Percentiles rank a stretch among this genome's conserved stretches.
These are phyloP conservation scores for Heliornis fulica DNA, from an alignment of 2,113 vertebrate species.

Conservation along the genomic window DNA sequence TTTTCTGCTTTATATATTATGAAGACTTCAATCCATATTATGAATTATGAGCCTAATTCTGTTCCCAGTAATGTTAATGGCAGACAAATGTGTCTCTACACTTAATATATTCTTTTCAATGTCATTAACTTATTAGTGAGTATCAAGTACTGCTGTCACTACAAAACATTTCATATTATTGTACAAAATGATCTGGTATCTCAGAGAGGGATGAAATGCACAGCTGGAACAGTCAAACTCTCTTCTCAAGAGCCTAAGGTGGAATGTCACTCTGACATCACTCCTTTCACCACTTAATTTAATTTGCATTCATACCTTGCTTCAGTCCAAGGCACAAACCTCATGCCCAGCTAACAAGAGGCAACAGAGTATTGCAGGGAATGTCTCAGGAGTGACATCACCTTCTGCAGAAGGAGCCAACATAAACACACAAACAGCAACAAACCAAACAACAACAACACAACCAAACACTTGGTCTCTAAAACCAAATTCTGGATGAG, in stretches of 20 bases:
- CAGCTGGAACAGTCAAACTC: neutral
- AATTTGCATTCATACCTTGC: neutral
- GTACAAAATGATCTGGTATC: neutral
- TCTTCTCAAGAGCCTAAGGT: neutral
- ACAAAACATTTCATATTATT: constrained; percentile 35
- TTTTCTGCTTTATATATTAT: constrained; percentile 24
- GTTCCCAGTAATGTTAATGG: neutral
- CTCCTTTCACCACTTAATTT: neutral
- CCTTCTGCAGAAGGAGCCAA: neutral
- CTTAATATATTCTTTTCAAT: constrained; percentile 18
- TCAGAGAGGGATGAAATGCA: neutral
- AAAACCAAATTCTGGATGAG: neutral
- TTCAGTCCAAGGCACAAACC: neutral
- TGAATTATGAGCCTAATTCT: constrained; percentile 23
- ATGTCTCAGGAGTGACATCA: neutral
- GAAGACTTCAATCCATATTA: neutral
- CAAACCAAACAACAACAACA: neutral
- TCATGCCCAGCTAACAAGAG: neutral
- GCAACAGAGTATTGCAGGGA: neutral
- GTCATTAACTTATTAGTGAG: neutral
- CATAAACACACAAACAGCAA: neutral
- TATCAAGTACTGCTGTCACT: constrained; percentile 22
- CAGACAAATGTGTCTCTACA: neutral
- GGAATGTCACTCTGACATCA: neutral
- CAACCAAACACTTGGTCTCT: neutral